Conservation (phyloP, 2,888 invertebrate species). For the Cephus nigrinus region DNA sequence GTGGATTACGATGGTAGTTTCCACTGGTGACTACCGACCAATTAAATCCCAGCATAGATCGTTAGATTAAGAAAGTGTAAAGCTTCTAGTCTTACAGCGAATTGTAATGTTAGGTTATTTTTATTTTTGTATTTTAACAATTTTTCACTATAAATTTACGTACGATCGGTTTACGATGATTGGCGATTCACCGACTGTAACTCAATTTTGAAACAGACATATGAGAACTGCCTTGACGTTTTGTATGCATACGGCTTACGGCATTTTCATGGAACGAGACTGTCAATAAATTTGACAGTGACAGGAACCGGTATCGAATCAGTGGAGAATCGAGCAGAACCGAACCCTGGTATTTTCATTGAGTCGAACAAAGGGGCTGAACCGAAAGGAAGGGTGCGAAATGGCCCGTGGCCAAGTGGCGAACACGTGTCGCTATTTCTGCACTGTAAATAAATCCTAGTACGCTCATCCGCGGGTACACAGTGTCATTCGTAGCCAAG, state of each 20-base stretch:
- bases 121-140: too few relatives aligned
- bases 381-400: slow-evolving; percentile 20
- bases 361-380: slow-evolving; percentile 23
- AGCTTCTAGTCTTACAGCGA: too few relatives aligned
- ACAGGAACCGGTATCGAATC: neutral
- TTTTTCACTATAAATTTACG: too few relatives aligned
- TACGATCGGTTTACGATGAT: too few relatives aligned
- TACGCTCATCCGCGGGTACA: neutral
- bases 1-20: too few relatives aligned
- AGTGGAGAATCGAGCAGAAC: neutral
- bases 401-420: slow-evolving; percentile 40
- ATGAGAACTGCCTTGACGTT: neutral
- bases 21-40: too few relatives aligned
- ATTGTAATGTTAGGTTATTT: too few relatives aligned
- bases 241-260: neutral
- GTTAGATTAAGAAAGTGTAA: too few relatives aligned
- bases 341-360: neutral
- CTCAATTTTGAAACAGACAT: neutral
- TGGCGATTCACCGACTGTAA: too few relatives aligned
- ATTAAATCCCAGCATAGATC: too few relatives aligned
- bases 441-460: slow-evolving; percentile 26
- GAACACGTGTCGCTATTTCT: slow-evolving; percentile 44
- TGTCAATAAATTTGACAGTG: neutral
- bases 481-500: neutral
- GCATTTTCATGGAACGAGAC: neutral